These are phyloP conservation scores for Drosophila aldrichi DNA, from an alignment of 2,888 invertebrate species.

Conservation along the genomic window DNA sequence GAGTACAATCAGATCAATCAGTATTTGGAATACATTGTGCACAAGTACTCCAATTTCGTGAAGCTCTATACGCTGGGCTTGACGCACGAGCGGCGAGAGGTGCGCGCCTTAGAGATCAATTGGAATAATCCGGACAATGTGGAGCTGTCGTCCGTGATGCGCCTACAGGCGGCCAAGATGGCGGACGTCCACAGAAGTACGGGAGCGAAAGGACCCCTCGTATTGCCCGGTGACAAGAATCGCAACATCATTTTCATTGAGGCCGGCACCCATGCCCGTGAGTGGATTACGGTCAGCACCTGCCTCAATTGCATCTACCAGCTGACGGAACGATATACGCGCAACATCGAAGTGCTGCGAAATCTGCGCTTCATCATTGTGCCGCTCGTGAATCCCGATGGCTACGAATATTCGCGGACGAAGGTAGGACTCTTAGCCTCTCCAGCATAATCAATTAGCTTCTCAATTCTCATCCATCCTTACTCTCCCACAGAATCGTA, in stretches of 20 bases:
- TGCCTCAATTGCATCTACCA: conserved; percentile 88
- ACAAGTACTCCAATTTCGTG: conserved; percentile 77
- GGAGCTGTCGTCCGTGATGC: conserved; percentile 46
- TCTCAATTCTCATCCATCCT: not conserved
- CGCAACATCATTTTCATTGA: conserved; percentile 84
- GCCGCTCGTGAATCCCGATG: conserved; percentile 90
- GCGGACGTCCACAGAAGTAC: conserved; percentile 1
- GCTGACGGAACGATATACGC: conserved; percentile 86
- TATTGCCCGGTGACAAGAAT: conserved; percentile 40
- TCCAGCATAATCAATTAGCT: no score
- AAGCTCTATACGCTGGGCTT: conserved; percentile 79
- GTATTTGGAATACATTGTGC: conserved; percentile 82
- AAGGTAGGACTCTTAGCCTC: conserved; percentile 79
- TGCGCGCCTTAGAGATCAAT: conserved; percentile 83
- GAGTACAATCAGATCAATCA: conserved; percentile 81
- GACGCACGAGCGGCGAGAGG: conserved; percentile 80
- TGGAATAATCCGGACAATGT: conserved; percentile 74
- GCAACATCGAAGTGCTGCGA: conserved; percentile 86
- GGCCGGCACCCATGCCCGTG: conserved; percentile 87
- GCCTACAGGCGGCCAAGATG: conserved; percentile 42
- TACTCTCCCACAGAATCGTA: conserved; percentile 86
- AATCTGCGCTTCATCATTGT: conserved; percentile 89
- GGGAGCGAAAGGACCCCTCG: conserved; percentile 22
- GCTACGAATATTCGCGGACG: conserved; percentile 88
- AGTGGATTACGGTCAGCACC: conserved; percentile 89